These are phyloP conservation scores for Smutsia temminckii DNA, from an alignment of 2,797 vertebrate genomes.

Conservation along the genomic window DNA sequence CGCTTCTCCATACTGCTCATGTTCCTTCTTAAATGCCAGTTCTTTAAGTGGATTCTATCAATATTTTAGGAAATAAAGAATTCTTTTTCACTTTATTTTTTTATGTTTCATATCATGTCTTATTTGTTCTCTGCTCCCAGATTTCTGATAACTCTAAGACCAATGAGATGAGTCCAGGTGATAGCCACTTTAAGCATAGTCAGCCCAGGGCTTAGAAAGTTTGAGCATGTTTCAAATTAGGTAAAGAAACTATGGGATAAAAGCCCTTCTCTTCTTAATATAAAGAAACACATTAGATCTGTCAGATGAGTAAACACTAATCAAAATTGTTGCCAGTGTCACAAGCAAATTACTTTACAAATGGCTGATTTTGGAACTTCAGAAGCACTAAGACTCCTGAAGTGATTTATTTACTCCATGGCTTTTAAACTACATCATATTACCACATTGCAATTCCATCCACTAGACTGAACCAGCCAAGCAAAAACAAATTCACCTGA, in stretches of 20 bases:
- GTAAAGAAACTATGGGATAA: not conserved
- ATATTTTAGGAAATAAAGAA: not conserved
- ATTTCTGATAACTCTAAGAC: not conserved
- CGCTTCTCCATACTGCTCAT: not conserved
- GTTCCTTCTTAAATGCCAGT: conserved; percentile 7
- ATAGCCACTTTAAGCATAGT: not conserved
- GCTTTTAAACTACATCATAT: not conserved
- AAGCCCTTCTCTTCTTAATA: not conserved
- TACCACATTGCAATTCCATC: not conserved
- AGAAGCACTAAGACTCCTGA: not conserved
- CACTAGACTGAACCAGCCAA: not conserved
- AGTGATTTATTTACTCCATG: not conserved
- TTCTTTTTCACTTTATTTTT: not conserved
- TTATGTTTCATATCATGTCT: not conserved
- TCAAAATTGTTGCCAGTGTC: not conserved
- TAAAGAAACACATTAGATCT: not conserved
- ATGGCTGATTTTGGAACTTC: not conserved
- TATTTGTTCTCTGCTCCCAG: not conserved
- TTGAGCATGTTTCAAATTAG: not conserved
- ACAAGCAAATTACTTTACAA: not conserved
- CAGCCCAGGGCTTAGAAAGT: not conserved
- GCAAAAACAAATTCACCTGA: not conserved
- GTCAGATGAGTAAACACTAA: not conserved
- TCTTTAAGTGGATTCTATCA: not conserved
- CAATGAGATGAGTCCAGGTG: not conserved